Conservation (phyloP, 2,888 invertebrate genomes). For the Tortricodes alternella region DNA sequence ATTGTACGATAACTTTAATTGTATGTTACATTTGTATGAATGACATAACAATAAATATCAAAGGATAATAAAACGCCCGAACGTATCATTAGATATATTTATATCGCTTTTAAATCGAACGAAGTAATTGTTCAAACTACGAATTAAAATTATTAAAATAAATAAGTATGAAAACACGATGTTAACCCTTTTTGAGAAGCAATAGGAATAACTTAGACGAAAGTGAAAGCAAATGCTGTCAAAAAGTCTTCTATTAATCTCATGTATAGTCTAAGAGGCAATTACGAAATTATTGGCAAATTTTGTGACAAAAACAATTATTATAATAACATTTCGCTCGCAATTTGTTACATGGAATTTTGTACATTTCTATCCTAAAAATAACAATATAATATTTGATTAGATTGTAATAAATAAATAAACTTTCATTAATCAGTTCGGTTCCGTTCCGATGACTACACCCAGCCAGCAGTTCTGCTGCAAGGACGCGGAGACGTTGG, state of each 20-base stretch:
- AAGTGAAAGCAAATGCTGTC: constrained; percentile 43
- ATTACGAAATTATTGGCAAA: background rate
- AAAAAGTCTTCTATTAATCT: constrained; percentile 45
- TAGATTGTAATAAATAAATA: too few relatives aligned
- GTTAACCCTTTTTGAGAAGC: constrained; percentile 42
- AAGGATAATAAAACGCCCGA: background rate
- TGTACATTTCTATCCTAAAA: too few relatives aligned
- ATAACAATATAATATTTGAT: too few relatives aligned
- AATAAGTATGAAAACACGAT: constrained; percentile 41
- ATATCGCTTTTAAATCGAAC: constrained; percentile 1
- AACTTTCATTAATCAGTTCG: too few relatives aligned
- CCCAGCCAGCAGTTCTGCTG: too few relatives aligned
- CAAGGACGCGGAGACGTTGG: too few relatives aligned
- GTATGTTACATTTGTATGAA: background rate
- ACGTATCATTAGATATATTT: constrained; percentile 1
- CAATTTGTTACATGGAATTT: too few relatives aligned
- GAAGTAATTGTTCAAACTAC: constrained; percentile 36
- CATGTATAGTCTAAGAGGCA: constrained; percentile 41
- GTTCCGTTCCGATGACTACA: too few relatives aligned
- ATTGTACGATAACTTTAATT: background rate
- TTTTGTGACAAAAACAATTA: too few relatives aligned
- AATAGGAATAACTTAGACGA: constrained; percentile 44
- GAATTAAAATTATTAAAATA: constrained; percentile 54
- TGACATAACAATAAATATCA: constrained; percentile 11
- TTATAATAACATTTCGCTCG: too few relatives aligned